A percentile compares a stretch with the other conserved stretches of the same genome.
These are phyloP conservation scores for Enteromius anoplus DNA, from an alignment of 2,797 vertebrate species.

Conservation along the genomic window DNA sequence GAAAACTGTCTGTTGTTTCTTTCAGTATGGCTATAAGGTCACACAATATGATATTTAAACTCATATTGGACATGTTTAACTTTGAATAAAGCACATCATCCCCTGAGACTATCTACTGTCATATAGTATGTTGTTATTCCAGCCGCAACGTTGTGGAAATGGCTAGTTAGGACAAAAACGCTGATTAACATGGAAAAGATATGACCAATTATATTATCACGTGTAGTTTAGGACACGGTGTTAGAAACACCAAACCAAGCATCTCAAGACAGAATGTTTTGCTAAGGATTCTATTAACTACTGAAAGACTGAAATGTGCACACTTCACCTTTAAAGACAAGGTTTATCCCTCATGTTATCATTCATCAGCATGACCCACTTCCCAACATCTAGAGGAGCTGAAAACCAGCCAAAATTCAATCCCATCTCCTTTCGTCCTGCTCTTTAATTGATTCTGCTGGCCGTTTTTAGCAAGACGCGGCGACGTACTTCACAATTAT, in stretches of 20 bases:
- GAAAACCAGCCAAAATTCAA: conserved; percentile 40
- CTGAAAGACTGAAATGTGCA: neutral
- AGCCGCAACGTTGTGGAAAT: too few species aligned
- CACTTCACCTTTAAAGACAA: neutral
- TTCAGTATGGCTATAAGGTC: too few species aligned
- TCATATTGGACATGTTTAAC: too few species aligned
- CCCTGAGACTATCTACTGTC: too few species aligned
- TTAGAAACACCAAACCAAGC: neutral
- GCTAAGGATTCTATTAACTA: neutral
- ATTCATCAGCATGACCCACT: conserved; percentile 21
- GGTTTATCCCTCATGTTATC: neutral
- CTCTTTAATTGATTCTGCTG: conserved; percentile 56
- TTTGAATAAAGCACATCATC: too few species aligned
- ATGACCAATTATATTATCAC: too few species aligned
- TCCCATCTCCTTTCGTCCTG: conserved; percentile 11
- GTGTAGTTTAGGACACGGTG: too few species aligned
- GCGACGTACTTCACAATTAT: conserved; percentile 52
- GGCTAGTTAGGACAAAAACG: too few species aligned
- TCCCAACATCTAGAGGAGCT: conserved; percentile 13
- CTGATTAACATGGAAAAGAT: too few species aligned
- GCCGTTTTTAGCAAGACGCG: conserved; percentile 35
- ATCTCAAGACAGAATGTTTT: neutral
- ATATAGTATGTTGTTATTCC: too few species aligned
- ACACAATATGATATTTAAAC: too few species aligned
- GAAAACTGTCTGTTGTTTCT: too few species aligned